Base-by-base conservation (phyloP, 2,113 vertebrate genomes). In the Laticauda colubrina region DNA sequence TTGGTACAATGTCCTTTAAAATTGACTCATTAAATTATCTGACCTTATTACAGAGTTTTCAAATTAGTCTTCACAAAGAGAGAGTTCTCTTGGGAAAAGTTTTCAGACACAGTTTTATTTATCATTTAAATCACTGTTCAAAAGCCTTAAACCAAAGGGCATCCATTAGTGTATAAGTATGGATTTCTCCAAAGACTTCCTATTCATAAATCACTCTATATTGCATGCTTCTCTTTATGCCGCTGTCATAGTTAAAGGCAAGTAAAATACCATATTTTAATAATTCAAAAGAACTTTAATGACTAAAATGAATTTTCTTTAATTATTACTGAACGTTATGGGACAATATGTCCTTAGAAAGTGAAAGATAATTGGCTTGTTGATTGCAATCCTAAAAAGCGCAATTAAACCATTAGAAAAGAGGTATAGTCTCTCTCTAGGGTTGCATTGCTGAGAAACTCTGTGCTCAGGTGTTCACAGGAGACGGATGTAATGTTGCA, bases 211-310 rank as follows among this genome's bases (percentile, higher is more conserved):
- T 9, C 18, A 81, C 0, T 75, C 0, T 81, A 51, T 61, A 15
- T 93, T 89, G 34, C 0, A 51, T 89, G 92, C 9, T 90, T 54
- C 26, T 94, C 0, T 43, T 10, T 20, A 15, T 56, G n/a, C 64
- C 53, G 18, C 24, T 89, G 9, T 85, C 92, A 64, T 69, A 51
- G 81, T n/a, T 20, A 92, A 55, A 48, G 48, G 85, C 34, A 91
- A 53, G 59, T 23, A 87, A 94, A 91, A 85, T 89, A 81, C 5
- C 15, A 45, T 18, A 1, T 14, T 89, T 5, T 59, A 92, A 45
- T 92, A 57, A 87, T 95, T 94, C 12, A 48, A 5, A 34, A 89
- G 55, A 91, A 64, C 93, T 85, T 87, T 94, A 87, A 85, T 94
- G 85, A 93, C 75, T 88, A 61, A 88, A 34, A 23, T 1, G 18